Base-by-base conservation (phyloP, 2,797 vertebrate species). In the Alauda arvensis region DNA sequence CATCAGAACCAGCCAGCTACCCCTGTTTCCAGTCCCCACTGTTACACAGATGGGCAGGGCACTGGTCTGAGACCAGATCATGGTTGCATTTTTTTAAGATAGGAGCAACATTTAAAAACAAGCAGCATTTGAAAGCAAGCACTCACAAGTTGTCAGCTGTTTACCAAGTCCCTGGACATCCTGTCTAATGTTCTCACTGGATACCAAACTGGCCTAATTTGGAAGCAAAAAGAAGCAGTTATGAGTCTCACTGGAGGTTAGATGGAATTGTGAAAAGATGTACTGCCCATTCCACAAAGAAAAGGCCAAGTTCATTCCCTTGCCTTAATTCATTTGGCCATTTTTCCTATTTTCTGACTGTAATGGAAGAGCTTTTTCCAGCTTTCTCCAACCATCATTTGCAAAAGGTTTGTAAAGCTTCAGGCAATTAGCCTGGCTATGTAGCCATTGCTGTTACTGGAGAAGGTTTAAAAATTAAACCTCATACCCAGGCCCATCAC, bases 41-140 rank as follows among this genome's bases (percentile, higher is more conserved):
- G 59, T 45, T 45, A 20, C 29, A 11, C 4, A n/a, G 3, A 18
- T 83, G 29, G 19, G 57, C 46, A 88, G 46, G 18, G 39, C 55
- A 25, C 10, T 49, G 26, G 20, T 56, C 52, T 68, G 40, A 68
- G 46, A 42, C 10, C 2, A 3, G 21, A 20, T 33, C 0, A 0
- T 60, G 31, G 11, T 5, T 52, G 29, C n/a, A 60, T 28, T 76
- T 85, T 56, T 63, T 63, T n/a, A 68, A 71, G 26, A 16, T 23
- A 53, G 51, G 39, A 71, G 13, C 42, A 85, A 52, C 37, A 43
- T 85, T 51, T 69, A 46, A 60, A 53, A 33, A 21, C 43, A 70
- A 63, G 33, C 21, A 69, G 40, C 20, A 18, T 86, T 53, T 68
- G 49, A 67, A 53, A 34, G 25, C 39, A 77, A 62, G 40, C 12